These are phyloP conservation scores for Rhincodon typus DNA, from an alignment of 2,797 vertebrate species.

Conservation along the genomic window DNA sequence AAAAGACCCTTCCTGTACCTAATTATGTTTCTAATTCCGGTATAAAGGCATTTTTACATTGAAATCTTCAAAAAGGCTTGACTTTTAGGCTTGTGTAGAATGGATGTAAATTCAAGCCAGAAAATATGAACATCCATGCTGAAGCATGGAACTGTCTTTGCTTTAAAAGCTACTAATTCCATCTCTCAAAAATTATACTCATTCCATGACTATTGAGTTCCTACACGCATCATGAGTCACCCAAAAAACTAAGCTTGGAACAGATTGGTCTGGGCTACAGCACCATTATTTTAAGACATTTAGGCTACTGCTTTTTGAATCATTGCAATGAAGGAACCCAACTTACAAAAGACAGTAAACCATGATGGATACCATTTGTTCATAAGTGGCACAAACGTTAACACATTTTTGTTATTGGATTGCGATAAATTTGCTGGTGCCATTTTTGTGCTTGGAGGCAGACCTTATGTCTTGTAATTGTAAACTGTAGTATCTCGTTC, in stretches of 20 bases:
- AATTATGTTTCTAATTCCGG: neutral
- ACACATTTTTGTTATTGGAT: neutral
- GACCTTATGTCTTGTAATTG: neutral
- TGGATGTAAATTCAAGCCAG: neutral
- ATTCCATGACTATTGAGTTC: neutral
- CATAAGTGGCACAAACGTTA: neutral
- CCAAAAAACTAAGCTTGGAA: neutral
- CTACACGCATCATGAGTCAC: neutral
- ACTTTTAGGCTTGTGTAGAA: no score
- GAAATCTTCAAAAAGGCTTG: neutral
- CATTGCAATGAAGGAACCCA: neutral
- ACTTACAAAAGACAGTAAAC: neutral
- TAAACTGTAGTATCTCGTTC: constrained; percentile 12
- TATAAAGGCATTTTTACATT: neutral
- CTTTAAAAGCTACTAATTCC: neutral
- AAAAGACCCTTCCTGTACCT: neutral
- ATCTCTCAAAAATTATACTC: neutral
- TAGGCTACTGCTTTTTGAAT: neutral
- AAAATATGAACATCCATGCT: neutral
- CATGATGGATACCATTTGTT: neutral
- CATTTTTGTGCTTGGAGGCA: constrained; percentile 22
- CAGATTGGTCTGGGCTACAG: no score
- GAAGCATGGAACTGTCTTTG: neutral
- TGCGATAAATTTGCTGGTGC: constrained; percentile 32
- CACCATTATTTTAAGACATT: neutral